A percentile compares a stretch with the other conserved stretches of the same genome.
Evolutionary conservation across 2,888 invertebrate species (phyloP).

Genomic region (Neelides folsomi): DNA sequence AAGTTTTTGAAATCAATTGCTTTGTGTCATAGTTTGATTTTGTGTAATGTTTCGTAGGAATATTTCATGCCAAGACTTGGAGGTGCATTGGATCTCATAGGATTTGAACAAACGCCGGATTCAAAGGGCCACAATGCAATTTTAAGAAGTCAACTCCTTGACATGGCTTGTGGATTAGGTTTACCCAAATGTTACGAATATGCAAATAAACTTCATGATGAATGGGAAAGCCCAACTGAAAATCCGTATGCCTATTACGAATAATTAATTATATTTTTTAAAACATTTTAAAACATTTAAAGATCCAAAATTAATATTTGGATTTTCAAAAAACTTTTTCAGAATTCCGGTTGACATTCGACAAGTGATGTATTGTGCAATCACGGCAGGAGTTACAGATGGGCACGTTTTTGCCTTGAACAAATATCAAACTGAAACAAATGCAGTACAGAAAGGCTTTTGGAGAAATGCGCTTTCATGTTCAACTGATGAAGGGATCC

Average conservation of each 20-base stretch:
- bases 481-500: neutral
- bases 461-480: neutral
- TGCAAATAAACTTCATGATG: neutral
- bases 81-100: neutral
- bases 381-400: neutral
- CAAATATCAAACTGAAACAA: neutral
- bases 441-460: neutral
- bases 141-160: neutral
- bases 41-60: neutral
- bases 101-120: neutral
- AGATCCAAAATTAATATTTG: too few species aligned
- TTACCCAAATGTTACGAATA: neutral
- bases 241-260: neutral
- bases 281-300: too few species aligned
- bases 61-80: neutral
- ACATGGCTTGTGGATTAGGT: conserved; percentile 1
- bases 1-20: too few species aligned
- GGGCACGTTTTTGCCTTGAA: neutral
- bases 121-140: neutral
- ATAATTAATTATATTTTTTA: neutral
- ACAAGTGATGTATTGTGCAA: conserved; percentile 1
- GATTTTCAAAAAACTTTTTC: too few species aligned
- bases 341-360: conserved; percentile 2
- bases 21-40: too few species aligned
- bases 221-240: neutral